A percentile compares a stretch with the other conserved stretches of the same genome.
These are phyloP conservation scores for Echinops telfairi DNA, from an alignment of 2,113 vertebrate species.

Conservation along the genomic window DNA sequence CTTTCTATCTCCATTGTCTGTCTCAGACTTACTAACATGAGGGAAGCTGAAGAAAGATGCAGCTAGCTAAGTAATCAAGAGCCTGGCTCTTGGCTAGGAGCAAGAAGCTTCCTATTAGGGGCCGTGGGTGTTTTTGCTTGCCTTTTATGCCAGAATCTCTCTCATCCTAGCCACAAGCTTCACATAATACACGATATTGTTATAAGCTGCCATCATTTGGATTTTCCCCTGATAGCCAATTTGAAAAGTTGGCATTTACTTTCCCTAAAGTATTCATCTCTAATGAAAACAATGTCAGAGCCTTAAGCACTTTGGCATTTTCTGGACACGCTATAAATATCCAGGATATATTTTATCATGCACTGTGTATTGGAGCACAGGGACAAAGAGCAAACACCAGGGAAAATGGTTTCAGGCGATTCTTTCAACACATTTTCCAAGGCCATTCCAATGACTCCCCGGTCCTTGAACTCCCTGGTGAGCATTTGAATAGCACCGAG, in stretches of 20 bases:
- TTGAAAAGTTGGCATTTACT: conserved; percentile 69
- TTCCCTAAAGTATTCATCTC: conserved; percentile 70
- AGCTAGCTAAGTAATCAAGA: background rate
- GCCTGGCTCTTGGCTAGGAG: background rate
- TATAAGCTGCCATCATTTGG: conserved; percentile 64
- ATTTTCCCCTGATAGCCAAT: conserved; percentile 53
- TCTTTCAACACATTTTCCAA: conserved; percentile 47
- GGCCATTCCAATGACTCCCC: conserved; percentile 56
- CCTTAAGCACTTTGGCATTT: conserved; percentile 77
- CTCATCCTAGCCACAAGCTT: background rate
- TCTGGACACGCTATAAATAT: conserved; percentile 74
- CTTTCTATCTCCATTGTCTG: background rate
- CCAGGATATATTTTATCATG: conserved; percentile 70
- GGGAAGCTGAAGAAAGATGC: background rate
- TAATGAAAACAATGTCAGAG: conserved; percentile 79
- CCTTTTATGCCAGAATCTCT: background rate
- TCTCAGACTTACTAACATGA: background rate
- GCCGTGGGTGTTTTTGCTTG: background rate
- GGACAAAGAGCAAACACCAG: conserved; percentile 32
- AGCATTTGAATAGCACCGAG: conserved; percentile 64
- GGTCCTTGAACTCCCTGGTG: conserved; percentile 60
- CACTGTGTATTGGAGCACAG: background rate
- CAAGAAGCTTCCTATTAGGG: background rate
- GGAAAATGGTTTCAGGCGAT: conserved; percentile 67
- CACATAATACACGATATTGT: background rate